A percentile compares a stretch with the other conserved stretches of the same genome.
These are phyloP conservation scores for Malurus cyaneus DNA, from an alignment of 2,113 vertebrate species.

Conservation along the genomic window DNA sequence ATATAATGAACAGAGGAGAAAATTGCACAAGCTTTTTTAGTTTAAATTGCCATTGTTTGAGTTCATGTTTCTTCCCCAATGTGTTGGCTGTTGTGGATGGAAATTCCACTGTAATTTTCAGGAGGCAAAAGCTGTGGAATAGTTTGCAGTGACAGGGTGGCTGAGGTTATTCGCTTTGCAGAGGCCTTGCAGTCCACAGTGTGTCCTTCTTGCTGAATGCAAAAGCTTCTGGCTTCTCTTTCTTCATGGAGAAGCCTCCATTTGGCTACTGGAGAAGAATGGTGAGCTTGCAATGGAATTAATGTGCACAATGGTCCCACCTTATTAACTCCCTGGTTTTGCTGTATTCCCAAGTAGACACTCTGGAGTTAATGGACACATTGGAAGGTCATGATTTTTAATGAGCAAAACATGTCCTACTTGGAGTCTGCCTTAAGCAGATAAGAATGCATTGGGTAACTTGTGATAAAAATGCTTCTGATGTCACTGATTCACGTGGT, in stretches of 20 bases:
- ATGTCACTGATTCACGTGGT: conserved; percentile 32
- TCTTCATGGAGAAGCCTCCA: neutral
- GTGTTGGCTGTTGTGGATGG: neutral
- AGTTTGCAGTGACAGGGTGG: neutral
- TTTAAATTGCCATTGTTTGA: neutral
- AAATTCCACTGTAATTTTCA: neutral
- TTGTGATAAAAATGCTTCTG: conserved; percentile 41
- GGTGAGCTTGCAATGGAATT: neutral
- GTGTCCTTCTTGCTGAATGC: neutral
- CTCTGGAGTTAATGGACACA: neutral
- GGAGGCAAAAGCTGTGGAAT: neutral
- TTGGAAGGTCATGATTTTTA: conserved; percentile 22
- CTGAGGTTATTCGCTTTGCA: neutral
- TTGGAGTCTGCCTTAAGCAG: conserved; percentile 54
- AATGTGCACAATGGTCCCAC: neutral
- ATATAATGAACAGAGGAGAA: neutral
- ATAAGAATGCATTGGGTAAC: conserved; percentile 58
- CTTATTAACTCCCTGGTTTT: neutral
- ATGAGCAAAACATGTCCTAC: conserved; percentile 12
- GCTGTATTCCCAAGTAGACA: neutral
- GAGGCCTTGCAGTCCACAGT: neutral
- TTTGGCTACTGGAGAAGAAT: neutral
- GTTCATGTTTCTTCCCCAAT: neutral
- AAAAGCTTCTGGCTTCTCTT: neutral
- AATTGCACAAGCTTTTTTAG: neutral